Evolutionary conservation across 1,140 invertebrate species (phyloP).

Genomic region (Sitodiplosis mosellana): DNA sequence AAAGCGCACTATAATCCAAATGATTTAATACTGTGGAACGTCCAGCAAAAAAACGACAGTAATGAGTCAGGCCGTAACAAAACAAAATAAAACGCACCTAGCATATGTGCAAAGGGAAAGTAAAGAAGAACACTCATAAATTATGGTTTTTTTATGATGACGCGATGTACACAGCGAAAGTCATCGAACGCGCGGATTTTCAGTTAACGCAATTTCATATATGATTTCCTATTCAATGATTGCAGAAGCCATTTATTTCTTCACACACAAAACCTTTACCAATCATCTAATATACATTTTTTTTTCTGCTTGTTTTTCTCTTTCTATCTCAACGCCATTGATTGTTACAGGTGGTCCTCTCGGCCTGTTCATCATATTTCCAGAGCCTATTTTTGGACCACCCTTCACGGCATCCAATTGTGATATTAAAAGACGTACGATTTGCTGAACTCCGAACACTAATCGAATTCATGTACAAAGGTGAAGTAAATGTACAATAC

Average conservation of each 20-base stretch:
- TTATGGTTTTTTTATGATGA: slow-evolving; percentile 1
- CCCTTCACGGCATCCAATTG: slow-evolving; percentile 78
- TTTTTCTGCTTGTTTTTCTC: not conserved
- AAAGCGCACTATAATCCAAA: too few relatives aligned
- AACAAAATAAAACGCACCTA: too few relatives aligned
- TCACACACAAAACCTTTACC: not conserved
- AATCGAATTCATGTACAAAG: slow-evolving; percentile 92
- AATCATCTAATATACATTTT: not conserved
- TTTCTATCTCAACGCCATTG: not conserved
- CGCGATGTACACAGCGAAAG: not conserved
- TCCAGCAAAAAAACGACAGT: not conserved
- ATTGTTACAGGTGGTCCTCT: slow-evolving; percentile 53
- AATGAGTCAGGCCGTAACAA: not conserved
- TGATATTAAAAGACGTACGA: slow-evolving; percentile 83
- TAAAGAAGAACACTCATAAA: not conserved
- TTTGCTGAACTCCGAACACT: slow-evolving; percentile 76
- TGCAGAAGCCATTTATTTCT: too few relatives aligned
- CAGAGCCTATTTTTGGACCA: slow-evolving; percentile 75
- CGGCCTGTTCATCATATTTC: slow-evolving; percentile 88
- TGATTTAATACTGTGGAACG: too few relatives aligned
- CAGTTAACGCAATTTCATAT: slow-evolving; percentile 1
- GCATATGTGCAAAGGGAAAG: not conserved
- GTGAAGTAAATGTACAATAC: slow-evolving; percentile 85
- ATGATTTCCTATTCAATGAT: too few relatives aligned
- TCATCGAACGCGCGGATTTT: not conserved